Conservation (phyloP, 2,888 invertebrate species). For the Chrysotoxum bicinctum region DNA sequence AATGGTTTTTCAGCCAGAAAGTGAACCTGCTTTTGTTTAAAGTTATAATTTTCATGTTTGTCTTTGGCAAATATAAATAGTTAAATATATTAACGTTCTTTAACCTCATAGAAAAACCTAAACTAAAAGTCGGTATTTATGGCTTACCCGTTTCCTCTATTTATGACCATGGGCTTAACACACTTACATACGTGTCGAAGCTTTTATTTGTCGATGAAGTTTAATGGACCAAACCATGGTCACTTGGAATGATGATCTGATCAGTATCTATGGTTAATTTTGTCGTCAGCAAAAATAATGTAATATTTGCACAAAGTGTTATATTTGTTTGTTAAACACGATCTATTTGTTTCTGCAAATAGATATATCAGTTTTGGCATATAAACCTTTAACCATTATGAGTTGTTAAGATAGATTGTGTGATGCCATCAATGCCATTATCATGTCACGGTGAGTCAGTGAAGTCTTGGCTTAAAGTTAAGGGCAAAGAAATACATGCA, state of each 20-base stretch:
- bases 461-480: background rate
- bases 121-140: background rate
- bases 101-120: slow-evolving; percentile 10
- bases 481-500: too few relatives aligned
- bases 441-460: background rate
- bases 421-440: background rate
- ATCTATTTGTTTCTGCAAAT: slow-evolving; percentile 48
- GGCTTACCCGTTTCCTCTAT: slow-evolving; percentile 10
- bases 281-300: slow-evolving; percentile 11
- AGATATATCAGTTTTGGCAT: background rate
- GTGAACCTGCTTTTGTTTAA: slow-evolving; percentile 48
- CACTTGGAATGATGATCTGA: slow-evolving; percentile 34
- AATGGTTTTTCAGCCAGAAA: slow-evolving; percentile 60
- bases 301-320: slow-evolving; percentile 47
- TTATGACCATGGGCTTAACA: slow-evolving; percentile 36
- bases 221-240: slow-evolving; percentile 64
- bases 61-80: slow-evolving; percentile 4
- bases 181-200: background rate
- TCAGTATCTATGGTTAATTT: background rate
- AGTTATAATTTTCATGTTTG: slow-evolving; percentile 1
- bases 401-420: background rate
- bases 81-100: slow-evolving; percentile 19
- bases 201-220: slow-evolving; percentile 52
- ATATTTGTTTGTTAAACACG: slow-evolving; percentile 53
- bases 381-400: background rate